Base-by-base conservation (phyloP, 1,140 invertebrate species). In the Thalassaphorura encarpata region DNA sequence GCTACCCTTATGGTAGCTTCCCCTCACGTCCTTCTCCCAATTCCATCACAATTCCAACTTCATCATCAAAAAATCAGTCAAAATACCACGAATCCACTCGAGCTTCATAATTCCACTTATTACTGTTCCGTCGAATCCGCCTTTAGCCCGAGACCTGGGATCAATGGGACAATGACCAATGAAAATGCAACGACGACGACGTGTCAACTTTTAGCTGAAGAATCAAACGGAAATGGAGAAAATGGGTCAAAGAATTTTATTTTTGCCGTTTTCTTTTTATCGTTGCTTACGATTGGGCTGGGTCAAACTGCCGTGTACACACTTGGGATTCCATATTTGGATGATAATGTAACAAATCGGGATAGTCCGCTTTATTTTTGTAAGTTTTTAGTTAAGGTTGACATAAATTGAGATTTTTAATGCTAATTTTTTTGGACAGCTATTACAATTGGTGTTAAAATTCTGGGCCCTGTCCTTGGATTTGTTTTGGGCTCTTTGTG, bases 351-450 rank as follows among this genome's bases (percentile, higher is more conserved):
- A 26, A 85, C 87, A 58, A 89, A 83, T 71, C 80, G 85, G 68
- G 88, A 93, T 69, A 91, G 88, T 43, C 89, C 90, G n/a, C 78
- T 93, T 56, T 94, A 94, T 73, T 91, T 93, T 73, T 85, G 85
- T 88, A 72, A 83, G 76, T 76, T 2, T 16, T 56, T 40, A 33
- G 18, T 54, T 29, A 46, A 4, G 27, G 5, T 21, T 11, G 15
- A 8, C n/a, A 33, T 45, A 33, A 28, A 48, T 11, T 36, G 48
- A 28, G 36, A 5, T 31, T 31, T 33, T 48, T 13, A 48, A 23
- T 28, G 48, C 15, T 26, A 15, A 40, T 54, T 54, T 43, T 3
- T 56, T 58, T 66, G 74, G 74, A 31, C 74, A 89, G 88, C 87
- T 11, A 90, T 93, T 54, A 93, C 89, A 5, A 93, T 93, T 61